These are phyloP conservation scores for Sarcophaga bullata DNA, from an alignment of 1,140 invertebrate genomes.

Conservation along the genomic window DNA sequence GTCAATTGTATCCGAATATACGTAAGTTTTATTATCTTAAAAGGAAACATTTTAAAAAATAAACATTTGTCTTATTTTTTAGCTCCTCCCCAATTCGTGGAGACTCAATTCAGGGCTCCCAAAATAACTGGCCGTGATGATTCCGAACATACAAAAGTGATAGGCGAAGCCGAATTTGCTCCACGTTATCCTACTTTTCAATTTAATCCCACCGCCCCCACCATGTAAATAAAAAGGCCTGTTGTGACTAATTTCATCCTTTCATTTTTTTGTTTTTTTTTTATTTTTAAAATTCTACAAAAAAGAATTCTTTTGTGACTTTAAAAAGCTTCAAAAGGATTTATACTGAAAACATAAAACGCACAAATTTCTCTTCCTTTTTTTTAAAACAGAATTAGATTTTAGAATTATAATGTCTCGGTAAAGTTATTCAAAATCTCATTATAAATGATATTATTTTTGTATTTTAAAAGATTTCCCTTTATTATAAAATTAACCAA, in stretches of 20 bases:
- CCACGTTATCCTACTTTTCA: slow-evolving; percentile 70
- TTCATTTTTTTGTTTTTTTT: too few species aligned
- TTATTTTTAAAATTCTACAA: background rate
- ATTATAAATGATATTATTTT: background rate
- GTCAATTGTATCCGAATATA: slow-evolving; percentile 67
- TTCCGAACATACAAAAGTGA: slow-evolving; percentile 67
- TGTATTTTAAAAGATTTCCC: background rate
- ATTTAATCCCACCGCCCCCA: slow-evolving; percentile 59
- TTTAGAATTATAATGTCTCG: too few species aligned
- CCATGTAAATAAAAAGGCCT: slow-evolving; percentile 47
- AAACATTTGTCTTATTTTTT: slow-evolving; percentile 6
- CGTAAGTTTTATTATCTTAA: slow-evolving; percentile 62
- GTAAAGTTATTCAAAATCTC: too few species aligned
- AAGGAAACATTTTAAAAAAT: background rate
- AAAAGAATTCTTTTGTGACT: too few species aligned
- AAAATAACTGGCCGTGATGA: slow-evolving; percentile 67
- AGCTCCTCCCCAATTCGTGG: slow-evolving; percentile 70
- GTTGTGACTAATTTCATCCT: too few species aligned
- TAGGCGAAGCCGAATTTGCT: slow-evolving; percentile 64
- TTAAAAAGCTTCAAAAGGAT: too few species aligned
- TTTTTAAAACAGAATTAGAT: too few species aligned
- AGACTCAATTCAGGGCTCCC: slow-evolving; percentile 65
- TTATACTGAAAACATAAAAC: too few species aligned
- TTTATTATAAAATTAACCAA: background rate
- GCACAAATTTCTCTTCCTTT: too few species aligned